Conservation (phyloP, 2,113 vertebrate species). For the Anoura caudifer region DNA sequence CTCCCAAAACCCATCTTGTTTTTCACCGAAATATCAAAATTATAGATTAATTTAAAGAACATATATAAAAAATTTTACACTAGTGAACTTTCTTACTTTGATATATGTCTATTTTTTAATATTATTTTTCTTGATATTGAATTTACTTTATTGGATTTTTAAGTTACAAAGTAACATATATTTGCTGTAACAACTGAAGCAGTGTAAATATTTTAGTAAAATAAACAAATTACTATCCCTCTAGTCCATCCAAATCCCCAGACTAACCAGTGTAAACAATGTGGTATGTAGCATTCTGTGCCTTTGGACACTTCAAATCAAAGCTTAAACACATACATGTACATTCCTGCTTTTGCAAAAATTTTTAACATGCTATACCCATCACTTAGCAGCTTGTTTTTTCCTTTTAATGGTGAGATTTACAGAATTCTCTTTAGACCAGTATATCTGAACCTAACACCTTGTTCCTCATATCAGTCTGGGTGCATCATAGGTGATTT, state of each 20-base stretch:
- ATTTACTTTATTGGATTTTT: slow-evolving; percentile 13
- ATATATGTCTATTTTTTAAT: not conserved
- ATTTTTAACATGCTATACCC: not conserved
- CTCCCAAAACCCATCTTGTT: not conserved
- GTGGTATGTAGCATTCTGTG: not conserved
- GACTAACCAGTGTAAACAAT: not conserved
- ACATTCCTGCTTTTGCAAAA: not conserved
- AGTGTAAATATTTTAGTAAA: not conserved
- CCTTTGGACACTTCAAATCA: not conserved
- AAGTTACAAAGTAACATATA: not conserved
- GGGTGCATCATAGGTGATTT: not conserved
- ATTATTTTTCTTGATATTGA: not conserved
- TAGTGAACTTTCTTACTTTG: not conserved
- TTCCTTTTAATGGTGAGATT: not conserved
- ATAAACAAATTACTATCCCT: not conserved
- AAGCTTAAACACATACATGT: not conserved
- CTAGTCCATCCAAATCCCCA: not conserved
- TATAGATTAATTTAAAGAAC: not conserved
- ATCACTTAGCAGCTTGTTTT: not conserved
- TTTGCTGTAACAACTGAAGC: not conserved
- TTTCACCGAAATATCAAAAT: not conserved
- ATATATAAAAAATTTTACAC: not conserved
- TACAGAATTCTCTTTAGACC: not conserved
- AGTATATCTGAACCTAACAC: not conserved
- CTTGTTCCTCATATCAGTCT: not conserved